Evolutionary conservation across 2,797 vertebrate species (phyloP).

Genomic region (Enteromius unitaeniatus): DNA sequence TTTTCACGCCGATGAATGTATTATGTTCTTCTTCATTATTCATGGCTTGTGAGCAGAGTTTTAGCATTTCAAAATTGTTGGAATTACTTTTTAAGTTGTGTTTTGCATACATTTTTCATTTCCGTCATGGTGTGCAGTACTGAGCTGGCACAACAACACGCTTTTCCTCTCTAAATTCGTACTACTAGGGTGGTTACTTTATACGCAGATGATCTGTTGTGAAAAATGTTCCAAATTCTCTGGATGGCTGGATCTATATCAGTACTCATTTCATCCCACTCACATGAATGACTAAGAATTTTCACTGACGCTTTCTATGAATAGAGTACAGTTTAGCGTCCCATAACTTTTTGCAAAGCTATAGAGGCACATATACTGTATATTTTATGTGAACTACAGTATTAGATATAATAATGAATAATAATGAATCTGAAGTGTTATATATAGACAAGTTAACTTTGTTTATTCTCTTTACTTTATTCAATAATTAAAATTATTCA

Average conservation of each 20-base stretch:
- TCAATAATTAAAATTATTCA: neutral
- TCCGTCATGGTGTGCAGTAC: slow-evolving; percentile 24
- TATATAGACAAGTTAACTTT: neutral
- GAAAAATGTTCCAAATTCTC: slow-evolving; percentile 1
- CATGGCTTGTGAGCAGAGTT: slow-evolving; percentile 1
- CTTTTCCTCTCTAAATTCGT: neutral
- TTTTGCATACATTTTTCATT: slow-evolving; percentile 37
- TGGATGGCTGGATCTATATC: slow-evolving; percentile 23
- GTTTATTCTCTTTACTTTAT: no score
- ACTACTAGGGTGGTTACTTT: slow-evolving; percentile 2
- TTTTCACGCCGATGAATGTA: neutral
- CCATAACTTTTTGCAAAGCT: neutral
- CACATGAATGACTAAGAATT: slow-evolving; percentile 7
- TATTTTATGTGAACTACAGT: neutral
- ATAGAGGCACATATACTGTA: neutral
- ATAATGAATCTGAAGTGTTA: no score
- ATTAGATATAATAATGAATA: neutral
- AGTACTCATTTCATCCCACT: neutral
- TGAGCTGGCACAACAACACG: slow-evolving; percentile 8
- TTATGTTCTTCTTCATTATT: slow-evolving; percentile 50
- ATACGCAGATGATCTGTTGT: neutral
- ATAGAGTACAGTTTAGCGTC: neutral
- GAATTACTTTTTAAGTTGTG: slow-evolving; percentile 21
- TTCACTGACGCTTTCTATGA: neutral
- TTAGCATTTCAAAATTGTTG: slow-evolving; percentile 8